Conservation (phyloP, 2,797 vertebrate species). For the Vireo griseus region DNA sequence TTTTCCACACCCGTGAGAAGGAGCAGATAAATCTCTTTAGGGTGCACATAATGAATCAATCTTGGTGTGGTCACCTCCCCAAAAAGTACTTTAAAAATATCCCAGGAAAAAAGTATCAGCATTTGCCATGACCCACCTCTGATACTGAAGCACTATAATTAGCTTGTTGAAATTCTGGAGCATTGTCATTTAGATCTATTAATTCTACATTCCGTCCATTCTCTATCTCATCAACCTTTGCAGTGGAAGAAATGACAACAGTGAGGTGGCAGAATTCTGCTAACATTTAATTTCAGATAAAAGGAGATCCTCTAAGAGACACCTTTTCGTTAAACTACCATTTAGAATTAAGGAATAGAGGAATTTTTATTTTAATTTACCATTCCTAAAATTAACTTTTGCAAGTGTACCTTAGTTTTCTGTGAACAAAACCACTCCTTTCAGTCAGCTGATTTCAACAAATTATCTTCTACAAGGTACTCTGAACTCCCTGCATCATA, state of each 20-base stretch:
- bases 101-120: background rate
- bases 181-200: conserved; percentile 72
- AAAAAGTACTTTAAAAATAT: background rate
- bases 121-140: conserved; percentile 68
- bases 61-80: background rate
- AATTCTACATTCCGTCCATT: conserved; percentile 42
- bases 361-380: background rate
- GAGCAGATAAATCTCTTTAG: fast-evolving
- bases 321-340: background rate
- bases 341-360: background rate
- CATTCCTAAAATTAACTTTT: background rate
- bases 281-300: background rate
- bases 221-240: background rate
- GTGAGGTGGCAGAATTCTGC: background rate
- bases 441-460: background rate
- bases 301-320: background rate
- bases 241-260: background rate
- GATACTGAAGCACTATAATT: conserved; percentile 34
- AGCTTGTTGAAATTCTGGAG: conserved; percentile 63
- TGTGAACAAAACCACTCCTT: background rate
- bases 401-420: background rate
- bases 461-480: background rate
- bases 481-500: background rate
- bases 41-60: fast-evolving
- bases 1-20: fast-evolving